Conservation (phyloP, 2,113 vertebrate species). For the Ailuropoda melanoleuca region DNA sequence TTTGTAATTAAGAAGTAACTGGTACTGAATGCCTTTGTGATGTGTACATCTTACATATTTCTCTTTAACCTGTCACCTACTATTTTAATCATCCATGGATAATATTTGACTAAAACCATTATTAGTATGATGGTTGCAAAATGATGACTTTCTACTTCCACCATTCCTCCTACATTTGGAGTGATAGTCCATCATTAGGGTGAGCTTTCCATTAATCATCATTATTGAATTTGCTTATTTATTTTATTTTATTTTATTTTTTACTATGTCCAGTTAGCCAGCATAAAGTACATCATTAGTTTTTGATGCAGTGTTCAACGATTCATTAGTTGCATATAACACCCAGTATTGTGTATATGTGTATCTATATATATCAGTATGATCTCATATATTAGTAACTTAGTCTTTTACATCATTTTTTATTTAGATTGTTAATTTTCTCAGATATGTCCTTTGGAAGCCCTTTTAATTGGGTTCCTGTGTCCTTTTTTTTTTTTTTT, state of each 20-base stretch:
- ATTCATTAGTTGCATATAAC: too few species aligned
- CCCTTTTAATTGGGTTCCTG: background rate
- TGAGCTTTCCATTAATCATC: background rate
- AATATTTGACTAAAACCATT: background rate
- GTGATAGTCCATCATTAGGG: background rate
- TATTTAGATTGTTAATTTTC: background rate
- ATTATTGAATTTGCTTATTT: background rate
- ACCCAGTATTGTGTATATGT: too few species aligned
- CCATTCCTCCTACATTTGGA: background rate
- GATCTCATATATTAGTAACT: background rate
- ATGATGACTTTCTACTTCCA: background rate
- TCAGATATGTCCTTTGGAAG: background rate
- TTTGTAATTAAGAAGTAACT: background rate
- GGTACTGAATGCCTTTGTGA: background rate
- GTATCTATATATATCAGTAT: background rate
- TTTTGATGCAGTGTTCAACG: too few species aligned
- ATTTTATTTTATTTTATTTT: too few species aligned
- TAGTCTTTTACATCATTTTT: background rate
- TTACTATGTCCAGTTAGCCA: too few species aligned
- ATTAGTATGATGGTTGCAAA: background rate
- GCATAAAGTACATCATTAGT: too few species aligned
- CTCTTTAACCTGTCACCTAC: background rate
- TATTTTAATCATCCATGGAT: background rate
- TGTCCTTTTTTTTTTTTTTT: background rate
- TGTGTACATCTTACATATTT: background rate